Evolutionary conservation across 2,888 invertebrate genomes (phyloP).

Genomic region (Apamea anceps): DNA sequence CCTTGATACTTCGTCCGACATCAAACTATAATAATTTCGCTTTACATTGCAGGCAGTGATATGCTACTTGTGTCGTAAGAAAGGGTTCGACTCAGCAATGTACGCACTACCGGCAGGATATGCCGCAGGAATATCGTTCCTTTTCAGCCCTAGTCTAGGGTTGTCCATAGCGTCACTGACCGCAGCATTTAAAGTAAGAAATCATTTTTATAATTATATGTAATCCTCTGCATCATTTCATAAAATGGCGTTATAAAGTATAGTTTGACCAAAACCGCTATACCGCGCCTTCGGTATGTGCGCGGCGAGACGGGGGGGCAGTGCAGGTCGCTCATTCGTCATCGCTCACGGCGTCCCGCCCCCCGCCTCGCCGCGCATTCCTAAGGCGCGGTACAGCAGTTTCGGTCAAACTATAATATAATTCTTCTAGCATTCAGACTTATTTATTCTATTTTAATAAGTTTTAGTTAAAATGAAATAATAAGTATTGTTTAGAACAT

Average conservation of each 20-base stretch:
- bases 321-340: too few species aligned
- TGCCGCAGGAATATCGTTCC: conserved; percentile 88
- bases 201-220: neutral
- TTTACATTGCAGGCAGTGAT: conserved; percentile 83
- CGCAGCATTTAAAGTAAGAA: conserved; percentile 88
- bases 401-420: too few species aligned
- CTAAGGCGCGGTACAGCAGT: too few species aligned
- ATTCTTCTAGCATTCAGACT: neutral
- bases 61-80: conserved; percentile 85
- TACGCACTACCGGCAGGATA: conserved; percentile 89
- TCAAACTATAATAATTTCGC: neutral
- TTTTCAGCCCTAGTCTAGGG: conserved; percentile 88
- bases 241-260: neutral
- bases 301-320: too few species aligned
- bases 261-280: too few species aligned
- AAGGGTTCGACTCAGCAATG: conserved; percentile 82
- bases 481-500: neutral
- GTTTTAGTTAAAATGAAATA: neutral
- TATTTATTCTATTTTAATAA: neutral
- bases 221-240: neutral
- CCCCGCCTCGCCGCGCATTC: too few species aligned
- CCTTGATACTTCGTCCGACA: neutral
- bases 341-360: too few species aligned
- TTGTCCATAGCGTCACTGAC: conserved; percentile 88
- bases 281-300: too few species aligned